Evolutionary conservation across 2,797 vertebrate genomes (phyloP), one percentile per base, ranked within the genome.

Genomic region (Acanthis flammea): DNA sequence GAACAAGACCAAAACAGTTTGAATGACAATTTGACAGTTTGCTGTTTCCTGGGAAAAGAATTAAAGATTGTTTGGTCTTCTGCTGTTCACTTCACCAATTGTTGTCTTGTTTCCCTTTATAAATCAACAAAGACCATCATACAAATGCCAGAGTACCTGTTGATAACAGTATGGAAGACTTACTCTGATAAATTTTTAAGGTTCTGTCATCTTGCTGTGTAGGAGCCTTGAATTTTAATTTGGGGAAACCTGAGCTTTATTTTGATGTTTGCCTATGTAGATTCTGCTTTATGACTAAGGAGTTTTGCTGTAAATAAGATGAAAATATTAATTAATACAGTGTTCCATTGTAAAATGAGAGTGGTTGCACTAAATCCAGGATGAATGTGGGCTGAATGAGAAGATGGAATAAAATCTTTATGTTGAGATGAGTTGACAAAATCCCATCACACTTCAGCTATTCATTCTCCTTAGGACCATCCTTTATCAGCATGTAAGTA

Each of bases 1-100:
- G 23, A 85, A 93, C 8, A 96, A 88, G n/a, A 96, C 85, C 84
- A 93, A 88, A 97, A 97, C 90, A 76, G 84, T 93, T n/a, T 88
- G 75, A 80, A 63, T n/a, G 53, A 39, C 37, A 39, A 39, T 39
- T 39, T 39, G 37, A 39, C 37, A 39, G 37, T 13, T 23, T 50
- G 45, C 33, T 19, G 77, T 86, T 82, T 85, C 39, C 19, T 45
- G 48, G 27, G 10, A 87, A 82, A 85, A 57, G 1, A 72, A 70
- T 44, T 37, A 61, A 88, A 86, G 23, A 13, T 54, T 60, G 7
- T 4, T 70, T 75, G 19, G n/a, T 63, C 27, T 90, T 45, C 48
- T 67, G 50, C 68, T 66, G 16, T 45, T 25, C 14, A 57, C 4
- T 45, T 25, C 14, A 57, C 4, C 25, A 13, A 10, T 27, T 62